Evolutionary conservation across 1,140 invertebrate genomes (phyloP), one percentile per base, ranked within the genome.

Genomic region (Drosophila ogumai): DNA sequence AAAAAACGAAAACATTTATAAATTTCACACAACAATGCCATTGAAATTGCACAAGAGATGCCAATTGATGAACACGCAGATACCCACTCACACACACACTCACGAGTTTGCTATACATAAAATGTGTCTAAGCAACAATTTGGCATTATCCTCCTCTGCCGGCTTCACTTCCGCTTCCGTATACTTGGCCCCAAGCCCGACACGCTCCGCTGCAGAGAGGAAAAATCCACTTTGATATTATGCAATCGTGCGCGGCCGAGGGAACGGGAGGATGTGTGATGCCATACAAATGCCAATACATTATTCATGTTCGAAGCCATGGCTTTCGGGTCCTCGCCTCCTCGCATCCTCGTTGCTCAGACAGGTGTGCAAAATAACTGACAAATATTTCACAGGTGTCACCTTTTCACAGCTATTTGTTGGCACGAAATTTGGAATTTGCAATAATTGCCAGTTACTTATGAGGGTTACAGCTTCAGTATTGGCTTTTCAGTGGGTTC

Each of bases 361-460:
- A 82, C 75, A 86, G 82, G 82, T 86, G 82, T 87, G 82, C 82
- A 87, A 87, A 86, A 87, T 86, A 87, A 55, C 79, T 79, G 82
- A 77, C 75, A 73, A 79, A 87, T 82, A 79, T 82, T 82, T 87
- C 50, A 86, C 82, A 76, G 79, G 44, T 87, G 71, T 68, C 79
- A 61, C 75, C 28, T 41, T 44, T 84, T 77, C 54, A 31, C 59
- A 67, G 61, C 56, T 61, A 59, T 77, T 69, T 68, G 46, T 68
- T 79, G 47, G 46, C 19, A 52, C 28, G 19, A 7, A 44, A 28
- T 15, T 47, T 9, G 17, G 28, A 64, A n/a, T 19, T n/a, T 28
- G 31, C 31, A 9, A 65, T 66, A 66, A 66, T 66, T 60, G 55
- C 63, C 10, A 36, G n/a, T 25, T 60, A 54, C 19, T 54, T 36